phyloP scores from a whole-genome alignment of 2,888 invertebrate genomes.

The Clanis bilineata region DNA sequence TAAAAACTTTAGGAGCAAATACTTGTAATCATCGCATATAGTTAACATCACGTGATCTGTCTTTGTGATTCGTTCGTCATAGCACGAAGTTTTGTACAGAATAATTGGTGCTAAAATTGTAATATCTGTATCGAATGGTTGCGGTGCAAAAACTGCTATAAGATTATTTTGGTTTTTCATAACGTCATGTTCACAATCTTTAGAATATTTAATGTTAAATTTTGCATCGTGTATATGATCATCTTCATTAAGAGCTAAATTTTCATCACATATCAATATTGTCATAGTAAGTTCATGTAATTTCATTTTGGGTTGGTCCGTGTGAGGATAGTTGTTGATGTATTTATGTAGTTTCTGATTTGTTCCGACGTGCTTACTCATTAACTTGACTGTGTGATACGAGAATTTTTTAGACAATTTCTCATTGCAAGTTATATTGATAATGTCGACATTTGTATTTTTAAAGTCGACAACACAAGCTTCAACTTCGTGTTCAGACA shows the following conservation, averaged over 20 bases:
- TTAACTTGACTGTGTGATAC: background rate
- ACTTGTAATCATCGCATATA: slow-evolving; percentile 20
- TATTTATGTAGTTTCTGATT: background rate
- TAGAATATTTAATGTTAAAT: background rate
- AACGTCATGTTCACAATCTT: background rate
- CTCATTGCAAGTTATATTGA: background rate
- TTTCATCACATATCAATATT: background rate
- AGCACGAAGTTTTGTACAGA: slow-evolving; percentile 30
- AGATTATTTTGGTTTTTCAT: background rate
- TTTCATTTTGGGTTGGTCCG: background rate
- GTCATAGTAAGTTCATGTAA: background rate
- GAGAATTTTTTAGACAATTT: background rate
- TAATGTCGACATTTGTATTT: background rate
- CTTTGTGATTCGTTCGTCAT: background rate
- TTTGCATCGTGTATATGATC: background rate
- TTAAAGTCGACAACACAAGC: background rate
- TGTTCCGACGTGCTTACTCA: background rate
- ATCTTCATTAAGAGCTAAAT: background rate
- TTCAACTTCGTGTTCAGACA: too few relatives aligned
- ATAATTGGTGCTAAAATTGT: slow-evolving; percentile 21
- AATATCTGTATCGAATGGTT: slow-evolving; percentile 13
- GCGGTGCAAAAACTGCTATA: slow-evolving; percentile 27
- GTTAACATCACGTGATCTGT: slow-evolving; percentile 10
- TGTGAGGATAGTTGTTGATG: background rate
- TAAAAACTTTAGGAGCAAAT: slow-evolving; percentile 32